phyloP scores from a whole-genome alignment of 2,113 vertebrate species.

The Anguilla japonica region DNA sequence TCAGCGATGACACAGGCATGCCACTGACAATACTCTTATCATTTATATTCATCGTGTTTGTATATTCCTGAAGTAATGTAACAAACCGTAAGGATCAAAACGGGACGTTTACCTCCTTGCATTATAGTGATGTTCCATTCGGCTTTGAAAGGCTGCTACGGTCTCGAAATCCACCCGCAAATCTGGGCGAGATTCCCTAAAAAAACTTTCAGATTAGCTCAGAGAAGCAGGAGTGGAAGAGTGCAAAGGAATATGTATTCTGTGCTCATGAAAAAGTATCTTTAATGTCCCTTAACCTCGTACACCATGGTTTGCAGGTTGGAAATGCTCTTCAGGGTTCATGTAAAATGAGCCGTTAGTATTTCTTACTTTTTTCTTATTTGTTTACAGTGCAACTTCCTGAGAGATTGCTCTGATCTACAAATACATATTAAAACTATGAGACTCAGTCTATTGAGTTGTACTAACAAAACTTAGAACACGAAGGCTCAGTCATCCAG shows the following conservation, averaged over 20 bases:
- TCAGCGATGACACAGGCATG: too few species aligned
- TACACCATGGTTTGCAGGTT: neutral
- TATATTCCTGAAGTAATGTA: neutral
- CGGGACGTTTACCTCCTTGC: neutral
- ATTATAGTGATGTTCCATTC: neutral
- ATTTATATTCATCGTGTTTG: neutral
- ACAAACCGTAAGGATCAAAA: neutral
- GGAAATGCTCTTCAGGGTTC: neutral
- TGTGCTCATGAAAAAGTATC: neutral
- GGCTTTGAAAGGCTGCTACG: neutral
- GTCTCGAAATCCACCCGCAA: too few species aligned
- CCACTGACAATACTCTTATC: too few species aligned
- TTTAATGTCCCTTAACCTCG: neutral
- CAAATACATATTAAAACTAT: neutral
- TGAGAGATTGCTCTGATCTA: constrained; percentile 19
- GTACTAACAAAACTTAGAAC: neutral
- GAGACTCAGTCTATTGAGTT: neutral
- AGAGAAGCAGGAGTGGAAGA: neutral
- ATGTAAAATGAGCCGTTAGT: neutral
- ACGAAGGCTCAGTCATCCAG: neutral
- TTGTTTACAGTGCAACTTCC: constrained; percentile 8
- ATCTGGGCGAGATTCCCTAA: neutral
- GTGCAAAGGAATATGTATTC: neutral
- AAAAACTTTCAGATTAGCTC: neutral
- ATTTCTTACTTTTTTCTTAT: neutral